Conservation (phyloP, 2,888 invertebrate genomes). For the Acanthosepion lycidas region DNA sequence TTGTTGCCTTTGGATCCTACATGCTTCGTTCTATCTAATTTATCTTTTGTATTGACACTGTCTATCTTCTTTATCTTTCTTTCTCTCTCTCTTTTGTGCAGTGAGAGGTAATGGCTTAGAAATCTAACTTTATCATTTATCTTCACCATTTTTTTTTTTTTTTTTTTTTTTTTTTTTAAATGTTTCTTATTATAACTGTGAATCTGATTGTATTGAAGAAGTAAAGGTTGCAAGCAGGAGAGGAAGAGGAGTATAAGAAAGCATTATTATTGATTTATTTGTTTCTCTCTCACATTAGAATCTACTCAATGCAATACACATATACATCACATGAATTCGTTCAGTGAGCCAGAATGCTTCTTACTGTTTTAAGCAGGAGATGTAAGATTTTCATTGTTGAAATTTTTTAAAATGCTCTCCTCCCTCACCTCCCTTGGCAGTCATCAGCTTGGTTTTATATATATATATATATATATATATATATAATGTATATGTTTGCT, state of each 20-base stretch:
- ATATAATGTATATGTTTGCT: not conserved
- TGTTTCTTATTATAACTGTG: not conserved
- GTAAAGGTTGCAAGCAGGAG: not conserved
- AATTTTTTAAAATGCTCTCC: not conserved
- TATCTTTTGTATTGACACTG: not conserved
- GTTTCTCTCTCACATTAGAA: not conserved
- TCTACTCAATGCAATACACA: slow-evolving; percentile 2
- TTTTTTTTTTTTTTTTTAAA: not conserved
- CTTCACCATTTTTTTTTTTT: not conserved
- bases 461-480: too few relatives aligned
- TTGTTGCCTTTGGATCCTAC: too few relatives aligned
- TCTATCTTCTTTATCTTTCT: not conserved
- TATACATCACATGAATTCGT: not conserved
- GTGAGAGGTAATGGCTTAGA: not conserved
- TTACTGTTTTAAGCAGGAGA: not conserved
- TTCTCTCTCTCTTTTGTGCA: not conserved
- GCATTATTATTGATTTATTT: not conserved
- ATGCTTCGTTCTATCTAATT: not conserved
- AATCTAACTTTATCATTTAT: not conserved
- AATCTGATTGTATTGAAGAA: not conserved
- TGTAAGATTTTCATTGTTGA: not conserved
- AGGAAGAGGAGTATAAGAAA: not conserved
- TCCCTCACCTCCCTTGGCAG: not conserved
- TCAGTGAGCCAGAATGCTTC: not conserved
- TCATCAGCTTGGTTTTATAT: not conserved